Evolutionary conservation across 37 sponge, comb jelly and placozoan species (phyloP).

Genomic region (Hexactinellida sp.): DNA sequence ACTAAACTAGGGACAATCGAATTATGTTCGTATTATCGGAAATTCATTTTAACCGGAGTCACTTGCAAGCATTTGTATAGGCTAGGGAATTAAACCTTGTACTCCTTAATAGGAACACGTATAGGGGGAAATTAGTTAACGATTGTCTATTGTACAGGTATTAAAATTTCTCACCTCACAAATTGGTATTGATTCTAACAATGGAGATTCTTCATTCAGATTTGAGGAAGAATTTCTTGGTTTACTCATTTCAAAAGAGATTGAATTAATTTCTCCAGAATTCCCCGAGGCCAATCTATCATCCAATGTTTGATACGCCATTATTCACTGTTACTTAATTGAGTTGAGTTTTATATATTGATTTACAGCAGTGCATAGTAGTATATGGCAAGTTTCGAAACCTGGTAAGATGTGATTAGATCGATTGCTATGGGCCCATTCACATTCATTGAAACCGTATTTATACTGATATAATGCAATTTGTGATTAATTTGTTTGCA

Average conservation of each 20-base stretch:
- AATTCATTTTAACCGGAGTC: no score
- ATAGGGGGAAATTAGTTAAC: no score
- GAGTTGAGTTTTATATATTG: neutral
- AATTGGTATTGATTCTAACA: neutral
- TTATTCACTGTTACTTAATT: neutral
- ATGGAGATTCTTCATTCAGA: neutral
- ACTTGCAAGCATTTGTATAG: no score
- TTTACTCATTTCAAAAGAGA: neutral
- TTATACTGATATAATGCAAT: no score
- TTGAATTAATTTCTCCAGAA: neutral
- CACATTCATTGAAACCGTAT: neutral
- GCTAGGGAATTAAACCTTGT: no score
- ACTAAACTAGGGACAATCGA: no score
- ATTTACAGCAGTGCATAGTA: neutral
- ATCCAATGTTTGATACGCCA: constrained; percentile 14
- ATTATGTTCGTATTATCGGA: no score
- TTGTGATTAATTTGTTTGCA: no score
- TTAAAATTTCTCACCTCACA: neutral
- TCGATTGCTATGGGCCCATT: neutral
- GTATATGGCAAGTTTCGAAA: neutral
- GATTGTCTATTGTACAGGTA: no score
- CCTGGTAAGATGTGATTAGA: neutral
- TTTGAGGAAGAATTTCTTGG: neutral
- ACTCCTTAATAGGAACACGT: no score
- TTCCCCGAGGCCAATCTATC: neutral